phyloP scores from a whole-genome alignment of 2,797 vertebrate genomes.

The Amphiprion clarkii region DNA sequence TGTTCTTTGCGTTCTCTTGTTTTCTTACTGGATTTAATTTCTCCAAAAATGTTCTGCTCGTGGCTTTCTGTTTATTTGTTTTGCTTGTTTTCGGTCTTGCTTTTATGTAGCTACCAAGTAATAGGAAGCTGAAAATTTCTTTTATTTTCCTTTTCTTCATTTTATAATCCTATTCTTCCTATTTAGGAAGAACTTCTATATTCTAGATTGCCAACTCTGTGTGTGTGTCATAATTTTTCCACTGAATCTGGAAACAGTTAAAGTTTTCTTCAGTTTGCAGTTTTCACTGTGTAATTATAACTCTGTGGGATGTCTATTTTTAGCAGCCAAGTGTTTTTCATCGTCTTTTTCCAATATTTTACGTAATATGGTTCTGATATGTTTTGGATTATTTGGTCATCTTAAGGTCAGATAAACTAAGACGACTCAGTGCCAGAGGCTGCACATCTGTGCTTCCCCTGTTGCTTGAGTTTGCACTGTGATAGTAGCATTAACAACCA shows the following conservation, averaged over 20 bases:
- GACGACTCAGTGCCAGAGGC: neutral
- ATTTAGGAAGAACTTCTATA: neutral
- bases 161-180: too few species aligned
- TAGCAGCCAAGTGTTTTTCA: constrained; percentile 20
- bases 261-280: constrained; percentile 36
- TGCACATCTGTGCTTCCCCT: neutral
- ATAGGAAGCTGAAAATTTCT: too few species aligned
- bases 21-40: too few species aligned
- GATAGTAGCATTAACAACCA: neutral
- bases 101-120: too few species aligned
- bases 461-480: neutral
- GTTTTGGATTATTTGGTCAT: constrained; percentile 26
- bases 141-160: too few species aligned
- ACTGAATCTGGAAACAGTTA: neutral
- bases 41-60: too few species aligned
- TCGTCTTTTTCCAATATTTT: constrained; percentile 22
- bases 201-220: neutral
- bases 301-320: constrained; percentile 39
- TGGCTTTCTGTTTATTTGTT: too few species aligned
- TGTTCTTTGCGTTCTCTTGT: too few species aligned
- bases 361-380: constrained; percentile 21
- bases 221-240: constrained; percentile 32
- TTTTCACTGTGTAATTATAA: constrained; percentile 29
- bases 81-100: too few species aligned
- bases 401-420: neutral